Percentiles rank a stretch among this genome's conserved stretches.
Conservation (phyloP, 2,888 invertebrate species). For the Drosophila koepferae region DNA sequence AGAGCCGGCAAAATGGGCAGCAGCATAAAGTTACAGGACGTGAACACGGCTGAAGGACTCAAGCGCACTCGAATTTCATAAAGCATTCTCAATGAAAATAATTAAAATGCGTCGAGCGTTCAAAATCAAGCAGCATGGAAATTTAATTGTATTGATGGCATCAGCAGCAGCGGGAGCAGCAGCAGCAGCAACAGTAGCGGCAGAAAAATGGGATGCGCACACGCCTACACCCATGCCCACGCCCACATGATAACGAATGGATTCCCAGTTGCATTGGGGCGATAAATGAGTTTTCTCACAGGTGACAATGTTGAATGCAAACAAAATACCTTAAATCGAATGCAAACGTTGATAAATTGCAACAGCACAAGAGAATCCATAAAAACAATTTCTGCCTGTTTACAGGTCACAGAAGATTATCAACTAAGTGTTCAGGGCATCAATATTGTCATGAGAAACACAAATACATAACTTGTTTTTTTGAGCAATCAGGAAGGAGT, state of each 20-base stretch:
- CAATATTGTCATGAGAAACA: background rate
- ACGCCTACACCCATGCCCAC: conserved; percentile 9
- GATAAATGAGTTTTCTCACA: conserved; percentile 61
- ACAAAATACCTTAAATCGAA: conserved; percentile 47
- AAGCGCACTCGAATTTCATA: conserved; percentile 67
- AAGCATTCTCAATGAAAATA: conserved; percentile 77
- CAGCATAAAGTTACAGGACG: conserved; percentile 28
- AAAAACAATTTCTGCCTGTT: conserved; percentile 34
- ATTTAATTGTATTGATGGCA: conserved; percentile 75
- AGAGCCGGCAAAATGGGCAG: conserved; percentile 4
- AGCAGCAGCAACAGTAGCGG: background rate
- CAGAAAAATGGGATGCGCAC: background rate
- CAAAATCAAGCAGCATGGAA: conserved; percentile 79
- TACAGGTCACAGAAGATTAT: conserved; percentile 1
- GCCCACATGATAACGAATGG: conserved; percentile 38
- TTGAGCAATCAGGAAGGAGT: background rate
- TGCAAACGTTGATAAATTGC: conserved; percentile 37
- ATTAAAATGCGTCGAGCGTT: conserved; percentile 78
- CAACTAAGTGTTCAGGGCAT: background rate
- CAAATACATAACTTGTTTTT: conserved; percentile 17
- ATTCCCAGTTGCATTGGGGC: conserved; percentile 48
- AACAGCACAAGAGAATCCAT: conserved; percentile 5
- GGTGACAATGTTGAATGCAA: conserved; percentile 43
- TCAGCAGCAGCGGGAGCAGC: conserved; percentile 8
- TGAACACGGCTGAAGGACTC: conserved; percentile 25